These are phyloP conservation scores for Diaprepes abbreviatus DNA, from an alignment of 2,888 invertebrate genomes.

Conservation along the genomic window DNA sequence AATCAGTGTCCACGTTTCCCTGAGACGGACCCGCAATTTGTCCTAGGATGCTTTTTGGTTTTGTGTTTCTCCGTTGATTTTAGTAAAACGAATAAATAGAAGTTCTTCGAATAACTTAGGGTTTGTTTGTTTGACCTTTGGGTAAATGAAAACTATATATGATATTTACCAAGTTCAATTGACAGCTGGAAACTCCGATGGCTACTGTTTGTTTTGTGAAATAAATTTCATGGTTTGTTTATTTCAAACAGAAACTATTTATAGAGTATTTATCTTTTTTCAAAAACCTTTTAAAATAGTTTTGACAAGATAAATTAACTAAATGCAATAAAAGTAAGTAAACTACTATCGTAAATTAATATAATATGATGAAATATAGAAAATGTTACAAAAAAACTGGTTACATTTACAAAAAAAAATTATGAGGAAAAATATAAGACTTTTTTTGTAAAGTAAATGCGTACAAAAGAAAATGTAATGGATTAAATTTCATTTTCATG, in stretches of 20 bases:
- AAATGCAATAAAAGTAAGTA: no score
- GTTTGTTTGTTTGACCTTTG: constrained; percentile 3
- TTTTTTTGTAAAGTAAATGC: no score
- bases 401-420: no score
- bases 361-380: no score
- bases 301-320: no score
- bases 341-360: no score
- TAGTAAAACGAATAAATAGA: constrained; percentile 24
- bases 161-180: not conserved
- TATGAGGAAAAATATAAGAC: no score
- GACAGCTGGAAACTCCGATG: not conserved
- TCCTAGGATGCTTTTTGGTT: constrained; percentile 28
- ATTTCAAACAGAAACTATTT: not conserved
- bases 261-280: not conserved
- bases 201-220: not conserved
- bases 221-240: not conserved
- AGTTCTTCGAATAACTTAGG: constrained; percentile 12
- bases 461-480: no score
- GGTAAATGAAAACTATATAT: constrained; percentile 2
- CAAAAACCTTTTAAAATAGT: no score
- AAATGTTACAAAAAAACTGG: no score
- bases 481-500: no score
- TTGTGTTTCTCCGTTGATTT: constrained; percentile 24
- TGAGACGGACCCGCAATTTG: constrained; percentile 36
- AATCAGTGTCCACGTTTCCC: constrained; percentile 39